Base-by-base conservation (phyloP, 2,888 invertebrate species). In the Gandaritis pyraliata region DNA sequence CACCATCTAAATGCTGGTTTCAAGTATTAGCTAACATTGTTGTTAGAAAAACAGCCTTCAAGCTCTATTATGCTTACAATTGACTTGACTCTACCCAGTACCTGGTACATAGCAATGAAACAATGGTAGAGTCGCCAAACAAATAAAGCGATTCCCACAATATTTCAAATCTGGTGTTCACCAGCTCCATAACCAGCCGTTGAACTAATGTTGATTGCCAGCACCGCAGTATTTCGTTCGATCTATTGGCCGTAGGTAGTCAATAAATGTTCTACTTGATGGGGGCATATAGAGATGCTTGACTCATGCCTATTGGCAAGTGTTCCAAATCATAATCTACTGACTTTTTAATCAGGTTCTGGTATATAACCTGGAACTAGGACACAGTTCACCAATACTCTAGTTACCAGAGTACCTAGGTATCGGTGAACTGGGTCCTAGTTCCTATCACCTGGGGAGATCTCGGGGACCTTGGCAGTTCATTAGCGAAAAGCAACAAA, bases 81-180 rank as follows among this genome's bases (percentile, higher is more conserved):
- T 13, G 47, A 52, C 48, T 56, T 13, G 47, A 52, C 48, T 41
- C 39, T 30, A 52, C 51, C 36, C 8, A 11, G 33, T 33, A 33
- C 33, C 33, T 5, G 33, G 33, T 33, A 29, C 18, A 39, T 52
- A 45, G 45, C 29, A 43, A 57, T 62, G 60, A 46, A 65, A 68
- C 64, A 61, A 68, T 64, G 50, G 61, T 56, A 68, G 56, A 67
- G 60, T 61, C 68, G 48, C 59, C 68, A 58, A 70, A 70, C 70
- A 70, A 70, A 68, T 70, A 66, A 60, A 65, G 63, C 65, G 55
- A 50, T 66, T 70, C 70, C 61, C 70, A 70, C 68, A 70, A 66
- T 70, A 66, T 68, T 70, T 68, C 70, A 65, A 23, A 38, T 12
- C 12, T 8, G 13, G 8, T 13, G 15, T 39, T 12, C 41, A 30